phyloP scores from a whole-genome alignment of 2,113 vertebrate genomes.

The Ardeotis arabs region DNA sequence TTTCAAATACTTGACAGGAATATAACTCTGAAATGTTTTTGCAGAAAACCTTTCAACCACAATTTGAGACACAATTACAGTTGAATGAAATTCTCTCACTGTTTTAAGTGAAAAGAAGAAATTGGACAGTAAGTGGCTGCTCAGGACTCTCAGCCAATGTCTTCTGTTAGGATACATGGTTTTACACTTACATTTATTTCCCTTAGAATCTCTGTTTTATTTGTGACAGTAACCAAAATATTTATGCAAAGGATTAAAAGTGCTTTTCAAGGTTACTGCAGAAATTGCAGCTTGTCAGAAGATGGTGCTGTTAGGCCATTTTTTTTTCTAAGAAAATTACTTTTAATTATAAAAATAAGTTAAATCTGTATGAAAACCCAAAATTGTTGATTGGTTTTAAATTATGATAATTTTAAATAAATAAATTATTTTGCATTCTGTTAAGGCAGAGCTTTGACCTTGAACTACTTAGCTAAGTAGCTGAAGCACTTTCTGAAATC shows the following conservation, averaged over 20 bases:
- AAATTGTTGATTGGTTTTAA: slow-evolving; percentile 13
- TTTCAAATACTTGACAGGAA: slow-evolving; percentile 1
- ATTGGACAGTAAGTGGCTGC: background rate
- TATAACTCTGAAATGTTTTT: background rate
- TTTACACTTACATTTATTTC: background rate
- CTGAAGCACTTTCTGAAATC: background rate
- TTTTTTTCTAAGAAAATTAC: slow-evolving; percentile 6
- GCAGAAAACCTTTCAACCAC: background rate
- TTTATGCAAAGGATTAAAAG: background rate
- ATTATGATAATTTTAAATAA: slow-evolving; percentile 6
- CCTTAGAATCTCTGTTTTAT: background rate
- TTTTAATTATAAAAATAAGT: slow-evolving; percentile 23
- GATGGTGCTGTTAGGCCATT: slow-evolving; percentile 70
- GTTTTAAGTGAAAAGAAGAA: slow-evolving; percentile 24
- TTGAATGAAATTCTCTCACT: background rate
- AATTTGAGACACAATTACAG: slow-evolving; percentile 2
- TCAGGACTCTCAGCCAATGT: background rate
- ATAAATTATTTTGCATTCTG: slow-evolving; percentile 9
- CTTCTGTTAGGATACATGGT: background rate
- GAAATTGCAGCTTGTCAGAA: slow-evolving; percentile 58
- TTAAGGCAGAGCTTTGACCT: slow-evolving; percentile 12
- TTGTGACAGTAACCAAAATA: background rate
- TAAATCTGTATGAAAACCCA: background rate
- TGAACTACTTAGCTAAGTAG: background rate
- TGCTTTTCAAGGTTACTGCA: slow-evolving; percentile 48